These are phyloP conservation scores for Carassius carassius DNA, from an alignment of 2,113 vertebrate genomes.

Conservation along the genomic window DNA sequence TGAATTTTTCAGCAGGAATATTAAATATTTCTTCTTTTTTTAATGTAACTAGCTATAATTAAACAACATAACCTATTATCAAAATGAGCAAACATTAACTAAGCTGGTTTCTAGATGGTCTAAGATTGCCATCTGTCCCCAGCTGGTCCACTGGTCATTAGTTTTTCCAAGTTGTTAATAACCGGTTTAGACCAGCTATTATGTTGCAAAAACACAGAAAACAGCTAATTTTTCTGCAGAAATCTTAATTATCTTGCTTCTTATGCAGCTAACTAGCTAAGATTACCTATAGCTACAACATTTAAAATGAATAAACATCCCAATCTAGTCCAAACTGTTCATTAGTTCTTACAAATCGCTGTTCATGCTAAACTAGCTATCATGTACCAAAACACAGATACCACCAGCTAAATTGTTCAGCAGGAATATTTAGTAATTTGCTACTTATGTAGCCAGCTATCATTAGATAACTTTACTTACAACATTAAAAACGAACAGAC, in stretches of 20 bases:
- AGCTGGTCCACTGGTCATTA: background rate
- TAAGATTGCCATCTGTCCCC: too few relatives aligned
- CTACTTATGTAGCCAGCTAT: background rate
- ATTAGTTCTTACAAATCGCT: background rate
- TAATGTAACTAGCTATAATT: background rate
- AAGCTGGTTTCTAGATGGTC: too few relatives aligned
- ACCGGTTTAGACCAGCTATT: background rate
- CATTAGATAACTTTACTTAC: background rate
- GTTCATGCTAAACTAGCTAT: background rate
- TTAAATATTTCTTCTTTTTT: too few relatives aligned
- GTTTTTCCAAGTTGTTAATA: background rate
- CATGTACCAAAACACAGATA: background rate
- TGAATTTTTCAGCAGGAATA: too few relatives aligned
- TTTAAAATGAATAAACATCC: background rate
- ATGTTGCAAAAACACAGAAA: too few relatives aligned
- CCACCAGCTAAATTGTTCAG: background rate
- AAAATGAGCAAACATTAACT: too few relatives aligned
- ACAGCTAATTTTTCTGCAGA: too few relatives aligned
- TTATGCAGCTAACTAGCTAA: background rate
- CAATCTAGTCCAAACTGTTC: background rate
- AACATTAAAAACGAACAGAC: background rate
- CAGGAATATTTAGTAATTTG: background rate
- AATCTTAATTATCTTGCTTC: background rate
- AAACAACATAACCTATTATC: background rate
- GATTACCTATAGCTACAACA: background rate